A percentile compares a stretch with the other conserved stretches of the same genome.
phyloP scores from a whole-genome alignment of 2,888 invertebrate genomes.

The Muscina levida region DNA sequence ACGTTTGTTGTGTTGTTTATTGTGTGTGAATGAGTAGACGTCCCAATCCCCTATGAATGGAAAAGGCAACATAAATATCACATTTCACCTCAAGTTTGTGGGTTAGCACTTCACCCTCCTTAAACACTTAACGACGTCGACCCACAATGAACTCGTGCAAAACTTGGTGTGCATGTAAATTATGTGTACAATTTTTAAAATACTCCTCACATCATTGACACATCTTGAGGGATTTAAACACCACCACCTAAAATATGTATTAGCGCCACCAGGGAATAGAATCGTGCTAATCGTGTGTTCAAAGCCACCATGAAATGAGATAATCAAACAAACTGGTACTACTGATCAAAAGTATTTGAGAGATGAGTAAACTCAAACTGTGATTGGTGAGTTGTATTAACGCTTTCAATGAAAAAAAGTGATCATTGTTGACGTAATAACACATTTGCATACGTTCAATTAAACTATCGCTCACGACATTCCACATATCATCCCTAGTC shows the following conservation, averaged over 20 bases:
- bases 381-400: no score
- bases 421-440: no score
- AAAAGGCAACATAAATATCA: constrained; percentile 13
- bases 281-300: no score
- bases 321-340: no score
- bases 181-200: neutral
- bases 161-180: neutral
- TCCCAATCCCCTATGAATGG: neutral
- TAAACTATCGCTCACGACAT: no score
- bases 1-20: neutral
- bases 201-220: neutral
- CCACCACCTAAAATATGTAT: constrained; percentile 12
- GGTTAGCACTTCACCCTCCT: constrained; percentile 10
- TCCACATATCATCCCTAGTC: no score
- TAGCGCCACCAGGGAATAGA: neutral
- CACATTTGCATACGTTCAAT: no score
- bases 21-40: neutral
- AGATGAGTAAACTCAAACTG: no score
- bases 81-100: constrained; percentile 31
- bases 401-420: no score
- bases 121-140: no score
- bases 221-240: constrained; percentile 13
- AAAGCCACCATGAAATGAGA: no score
- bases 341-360: no score
- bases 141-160: neutral